Evolutionary conservation across 1,140 invertebrate species (phyloP).

Genomic region (Theocolax elegans): DNA sequence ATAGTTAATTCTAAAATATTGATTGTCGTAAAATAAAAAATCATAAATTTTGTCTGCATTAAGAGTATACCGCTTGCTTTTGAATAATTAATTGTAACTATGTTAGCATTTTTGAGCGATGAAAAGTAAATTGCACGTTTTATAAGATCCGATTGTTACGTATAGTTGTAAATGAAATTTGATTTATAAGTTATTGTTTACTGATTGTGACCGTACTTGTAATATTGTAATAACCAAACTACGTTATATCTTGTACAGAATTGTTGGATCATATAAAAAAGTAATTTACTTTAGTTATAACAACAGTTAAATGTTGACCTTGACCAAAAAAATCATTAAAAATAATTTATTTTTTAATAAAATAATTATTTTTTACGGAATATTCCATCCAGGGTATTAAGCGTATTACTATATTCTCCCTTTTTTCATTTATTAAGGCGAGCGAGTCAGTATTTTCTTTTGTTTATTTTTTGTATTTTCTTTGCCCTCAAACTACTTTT

Average conservation of each 20-base stretch:
- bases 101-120: not conserved
- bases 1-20: constrained; percentile 18
- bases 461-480: constrained; percentile 36
- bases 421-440: constrained; percentile 29
- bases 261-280: constrained; percentile 28
- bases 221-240: not conserved
- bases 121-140: constrained; percentile 37
- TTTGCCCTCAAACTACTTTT: not conserved
- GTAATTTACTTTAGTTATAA: constrained; percentile 37
- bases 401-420: constrained; percentile 28
- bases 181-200: too few species aligned
- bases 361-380: constrained; percentile 32
- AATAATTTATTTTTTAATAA: constrained; percentile 29
- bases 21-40: constrained; percentile 1
- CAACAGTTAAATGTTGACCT: constrained; percentile 17
- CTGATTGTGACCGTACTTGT: not conserved
- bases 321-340: constrained; percentile 27
- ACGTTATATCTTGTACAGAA: constrained; percentile 4
- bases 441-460: constrained; percentile 40
- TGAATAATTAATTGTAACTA: too few species aligned
- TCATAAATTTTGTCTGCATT: constrained; percentile 1
- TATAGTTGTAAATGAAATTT: not conserved
- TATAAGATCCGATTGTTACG: constrained; percentile 32
- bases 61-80: not conserved
- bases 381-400: constrained; percentile 35